Percentiles rank a stretch among this genome's conserved stretches.
phyloP scores from a whole-genome alignment of 2,113 vertebrate genomes.

The Chamaea fasciata region DNA sequence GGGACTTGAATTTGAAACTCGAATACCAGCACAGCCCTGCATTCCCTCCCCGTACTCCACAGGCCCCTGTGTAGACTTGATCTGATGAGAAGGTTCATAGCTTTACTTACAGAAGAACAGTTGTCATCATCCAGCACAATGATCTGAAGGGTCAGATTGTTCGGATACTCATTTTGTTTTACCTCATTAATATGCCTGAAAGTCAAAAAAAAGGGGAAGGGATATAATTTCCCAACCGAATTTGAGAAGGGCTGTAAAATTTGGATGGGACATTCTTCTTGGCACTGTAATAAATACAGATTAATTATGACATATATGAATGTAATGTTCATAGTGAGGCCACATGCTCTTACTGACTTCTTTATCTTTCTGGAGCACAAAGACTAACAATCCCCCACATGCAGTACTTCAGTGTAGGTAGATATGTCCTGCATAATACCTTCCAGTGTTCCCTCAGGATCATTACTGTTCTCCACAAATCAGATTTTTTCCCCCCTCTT shows the following conservation, averaged over 20 bases:
- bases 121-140: slow-evolving; percentile 56
- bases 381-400: not conserved
- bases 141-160: slow-evolving; percentile 61
- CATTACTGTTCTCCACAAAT: not conserved
- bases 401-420: not conserved
- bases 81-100: not conserved
- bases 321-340: not conserved
- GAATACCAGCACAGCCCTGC: not conserved
- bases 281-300: not conserved
- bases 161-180: slow-evolving; percentile 63
- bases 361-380: not conserved
- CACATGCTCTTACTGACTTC: not conserved
- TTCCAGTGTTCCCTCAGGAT: not conserved
- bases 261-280: not conserved
- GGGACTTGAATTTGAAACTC: not conserved
- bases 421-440: no score
- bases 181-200: slow-evolving; percentile 69
- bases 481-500: not conserved
- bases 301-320: not conserved
- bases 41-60: not conserved
- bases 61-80: not conserved
- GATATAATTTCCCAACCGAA: not conserved
- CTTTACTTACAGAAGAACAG: slow-evolving; percentile 62
- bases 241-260: not conserved
- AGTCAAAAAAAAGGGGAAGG: not conserved